Base-by-base conservation (phyloP, 2,113 vertebrate species). In the Pseudopodoces humilis region DNA sequence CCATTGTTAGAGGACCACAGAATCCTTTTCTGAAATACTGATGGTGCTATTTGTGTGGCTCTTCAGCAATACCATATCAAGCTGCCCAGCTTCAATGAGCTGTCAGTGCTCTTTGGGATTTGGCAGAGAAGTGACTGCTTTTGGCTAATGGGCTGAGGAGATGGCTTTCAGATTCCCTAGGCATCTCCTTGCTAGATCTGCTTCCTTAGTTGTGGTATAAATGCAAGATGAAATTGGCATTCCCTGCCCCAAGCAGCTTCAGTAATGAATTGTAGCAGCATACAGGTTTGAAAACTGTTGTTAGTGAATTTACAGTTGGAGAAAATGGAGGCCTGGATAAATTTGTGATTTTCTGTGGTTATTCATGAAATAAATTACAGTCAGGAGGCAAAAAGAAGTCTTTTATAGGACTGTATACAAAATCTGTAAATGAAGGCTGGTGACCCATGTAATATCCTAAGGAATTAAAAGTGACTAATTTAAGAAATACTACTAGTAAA, bases 341-440 rank as follows among this genome's bases (percentile, higher is more conserved):
- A 62, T 19, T 37, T 91, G 9, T 75, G 35, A 52, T 85, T 94
- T 47, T 69, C 27, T 75, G 20, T 79, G 23, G 5, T 83, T 90
- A 46, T 7, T 62, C 6, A 5, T 49, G 21, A 83, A 90, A 85
- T 5, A 92, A 92, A 59, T 63, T 67, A 15, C 23, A 58, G 5
- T 28, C 15, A 19, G 28, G 35, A 76, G 7, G 10, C 13, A 74
- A 89, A 65, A 1, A 0, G 4, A 50, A 13, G 17, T 41, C 3
- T 77, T 65, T 69, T 69, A 67, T 7, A 43, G 21, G 28, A 27
- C 14, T 47, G 16, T 18, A 24, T 58, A 18, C 3, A 14, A 44
- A 37, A 3, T 53, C 33, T 64, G 31, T 68, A 90, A 55, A 60
- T 46, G 41, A 82, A 84, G 53, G 18, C 9, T 8, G 27, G 23